Conservation (phyloP, 2,888 invertebrate species). For the Tanytarsus gracilentus region DNA sequence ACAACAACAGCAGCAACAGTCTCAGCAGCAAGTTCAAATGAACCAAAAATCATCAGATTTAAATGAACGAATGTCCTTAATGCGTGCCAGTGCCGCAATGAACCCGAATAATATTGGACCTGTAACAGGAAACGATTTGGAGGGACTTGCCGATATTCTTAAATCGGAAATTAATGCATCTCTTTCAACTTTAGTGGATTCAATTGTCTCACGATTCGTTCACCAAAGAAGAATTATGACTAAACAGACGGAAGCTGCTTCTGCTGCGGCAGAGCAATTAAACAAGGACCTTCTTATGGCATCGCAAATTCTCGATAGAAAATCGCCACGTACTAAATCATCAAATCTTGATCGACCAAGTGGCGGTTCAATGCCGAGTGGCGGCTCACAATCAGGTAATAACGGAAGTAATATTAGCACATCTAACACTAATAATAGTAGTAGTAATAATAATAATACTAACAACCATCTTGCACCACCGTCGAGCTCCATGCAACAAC, state of each 20-base stretch:
- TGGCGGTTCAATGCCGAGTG: conserved; percentile 22
- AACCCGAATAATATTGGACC: conserved; percentile 58
- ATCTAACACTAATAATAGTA: conserved; percentile 33
- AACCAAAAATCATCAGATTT: conserved; percentile 53
- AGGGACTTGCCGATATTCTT: conserved; percentile 81
- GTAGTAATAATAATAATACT: conserved; percentile 30
- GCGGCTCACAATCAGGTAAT: conserved; percentile 1
- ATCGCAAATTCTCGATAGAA: conserved; percentile 71
- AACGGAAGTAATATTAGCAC: conserved; percentile 29
- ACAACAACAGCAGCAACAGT: conserved; percentile 38
- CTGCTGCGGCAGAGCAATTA: conserved; percentile 71
- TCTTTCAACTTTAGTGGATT: conserved; percentile 75
- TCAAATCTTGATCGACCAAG: conserved; percentile 32
- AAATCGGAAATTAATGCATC: conserved; percentile 84
- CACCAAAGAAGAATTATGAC: conserved; percentile 68
- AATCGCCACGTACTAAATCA: conserved; percentile 59
- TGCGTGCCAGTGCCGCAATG: conserved; percentile 60
- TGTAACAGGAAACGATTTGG: conserved; percentile 69
- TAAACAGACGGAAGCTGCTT: conserved; percentile 69
- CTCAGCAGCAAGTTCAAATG: neutral
- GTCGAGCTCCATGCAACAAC: too few species aligned
- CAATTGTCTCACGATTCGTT: conserved; percentile 74
- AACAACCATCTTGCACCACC: conserved; percentile 1
- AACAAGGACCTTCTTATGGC: conserved; percentile 77
- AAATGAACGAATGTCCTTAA: conserved; percentile 66